Conservation (phyloP, 2,888 invertebrate species). For the Apamea sordens region DNA sequence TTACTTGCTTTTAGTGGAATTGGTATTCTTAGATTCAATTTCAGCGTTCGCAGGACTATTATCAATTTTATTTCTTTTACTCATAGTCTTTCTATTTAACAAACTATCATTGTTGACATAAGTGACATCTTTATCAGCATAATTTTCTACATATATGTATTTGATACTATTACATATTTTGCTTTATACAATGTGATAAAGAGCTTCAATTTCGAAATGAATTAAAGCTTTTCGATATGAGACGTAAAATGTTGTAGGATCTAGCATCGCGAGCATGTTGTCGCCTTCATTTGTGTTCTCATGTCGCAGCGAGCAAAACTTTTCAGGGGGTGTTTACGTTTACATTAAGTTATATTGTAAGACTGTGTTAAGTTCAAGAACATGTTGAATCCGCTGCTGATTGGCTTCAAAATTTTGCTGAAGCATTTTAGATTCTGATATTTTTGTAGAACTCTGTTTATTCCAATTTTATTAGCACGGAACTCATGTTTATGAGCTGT, state of each 20-base stretch:
- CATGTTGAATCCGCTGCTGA: slow-evolving; percentile 1
- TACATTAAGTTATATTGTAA: slow-evolving; percentile 16
- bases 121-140: not conserved
- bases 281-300: slow-evolving; percentile 25
- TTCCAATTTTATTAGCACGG: not conserved
- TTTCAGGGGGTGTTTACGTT: slow-evolving; percentile 8
- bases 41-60: not conserved
- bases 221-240: slow-evolving; percentile 13
- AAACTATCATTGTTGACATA: not conserved
- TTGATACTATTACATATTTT: not conserved
- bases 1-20: slow-evolving; percentile 35
- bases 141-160: not conserved
- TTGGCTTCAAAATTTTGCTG: slow-evolving; percentile 7
- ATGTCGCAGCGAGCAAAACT: slow-evolving; percentile 17
- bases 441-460: not conserved
- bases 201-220: not conserved
- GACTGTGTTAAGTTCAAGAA: not conserved
- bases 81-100: not conserved
- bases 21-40: slow-evolving; percentile 19
- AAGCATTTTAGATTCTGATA: not conserved
- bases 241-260: slow-evolving; percentile 3
- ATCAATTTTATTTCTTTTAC: not conserved
- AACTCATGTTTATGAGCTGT: not conserved
- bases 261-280: slow-evolving; percentile 5
- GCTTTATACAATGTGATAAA: not conserved